Evolutionary conservation across 2,888 invertebrate genomes (phyloP).

Genomic region (Hydriomena furcata): DNA sequence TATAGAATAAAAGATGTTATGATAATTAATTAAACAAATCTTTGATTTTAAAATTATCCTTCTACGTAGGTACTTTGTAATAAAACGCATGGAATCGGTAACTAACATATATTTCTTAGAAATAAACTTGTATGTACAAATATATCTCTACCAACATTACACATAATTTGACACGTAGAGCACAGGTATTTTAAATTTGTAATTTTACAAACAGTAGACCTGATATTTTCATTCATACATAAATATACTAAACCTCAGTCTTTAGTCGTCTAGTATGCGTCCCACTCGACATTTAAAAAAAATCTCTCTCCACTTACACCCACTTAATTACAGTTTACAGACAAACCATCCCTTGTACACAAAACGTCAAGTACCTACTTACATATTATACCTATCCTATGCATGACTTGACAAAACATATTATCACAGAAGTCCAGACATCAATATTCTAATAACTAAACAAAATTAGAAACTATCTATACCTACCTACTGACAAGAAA

Average conservation of each 20-base stretch:
- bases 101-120: constrained; percentile 54
- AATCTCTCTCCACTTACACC: too few relatives aligned
- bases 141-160: constrained; percentile 37
- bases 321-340: too few relatives aligned
- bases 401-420: too few relatives aligned
- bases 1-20: constrained; percentile 84
- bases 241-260: constrained; percentile 59
- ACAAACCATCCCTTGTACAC: too few relatives aligned
- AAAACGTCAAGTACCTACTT: too few relatives aligned
- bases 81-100: constrained; percentile 29
- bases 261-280: constrained; percentile 44
- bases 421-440: too few relatives aligned
- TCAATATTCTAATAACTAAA: too few relatives aligned
- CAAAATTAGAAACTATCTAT: too few relatives aligned
- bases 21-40: constrained; percentile 82
- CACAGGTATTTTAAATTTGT: constrained; percentile 28
- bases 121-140: constrained; percentile 54
- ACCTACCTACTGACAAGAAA: neutral
- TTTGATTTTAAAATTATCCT: constrained; percentile 68
- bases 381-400: too few relatives aligned
- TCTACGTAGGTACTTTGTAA: constrained; percentile 47
- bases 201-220: constrained; percentile 11
- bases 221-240: constrained; percentile 22
- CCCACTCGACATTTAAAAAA: too few relatives aligned
- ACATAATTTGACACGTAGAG: constrained; percentile 45